A percentile compares a stretch with the other conserved stretches of the same genome.
Conservation (phyloP, 2,113 vertebrate genomes). For the Pholis gunnellus region DNA sequence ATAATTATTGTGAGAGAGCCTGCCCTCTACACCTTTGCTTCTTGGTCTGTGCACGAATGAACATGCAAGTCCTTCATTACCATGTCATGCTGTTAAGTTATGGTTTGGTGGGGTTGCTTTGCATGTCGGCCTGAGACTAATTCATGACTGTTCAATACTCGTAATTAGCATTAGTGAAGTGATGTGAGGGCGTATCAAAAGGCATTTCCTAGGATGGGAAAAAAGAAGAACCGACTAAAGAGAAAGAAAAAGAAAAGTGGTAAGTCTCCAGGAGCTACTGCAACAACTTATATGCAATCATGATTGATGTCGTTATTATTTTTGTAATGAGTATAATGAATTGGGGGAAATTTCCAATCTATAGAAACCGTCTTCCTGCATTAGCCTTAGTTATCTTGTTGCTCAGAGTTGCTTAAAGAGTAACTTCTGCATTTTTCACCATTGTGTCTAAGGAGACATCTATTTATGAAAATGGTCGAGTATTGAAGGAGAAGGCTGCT, state of each 20-base stretch:
- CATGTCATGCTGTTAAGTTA: not conserved
- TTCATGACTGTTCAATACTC: slow-evolving; percentile 6
- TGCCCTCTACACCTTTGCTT: slow-evolving; percentile 11
- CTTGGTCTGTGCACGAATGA: slow-evolving; percentile 33
- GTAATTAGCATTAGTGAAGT: slow-evolving; percentile 10
- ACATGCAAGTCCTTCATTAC: slow-evolving; percentile 29
- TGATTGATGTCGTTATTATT: not conserved
- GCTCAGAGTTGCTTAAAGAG: not conserved
- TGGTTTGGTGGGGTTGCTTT: not conserved
- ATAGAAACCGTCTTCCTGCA: not conserved
- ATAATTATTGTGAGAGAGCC: slow-evolving; percentile 42
- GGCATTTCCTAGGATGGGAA: not conserved
- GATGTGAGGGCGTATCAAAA: not conserved
- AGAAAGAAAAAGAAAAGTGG: not conserved
- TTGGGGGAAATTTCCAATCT: not conserved
- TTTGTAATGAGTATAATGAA: not conserved
- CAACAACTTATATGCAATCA: not conserved
- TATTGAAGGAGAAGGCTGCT: not conserved
- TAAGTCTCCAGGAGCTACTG: not conserved
- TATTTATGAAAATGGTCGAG: not conserved
- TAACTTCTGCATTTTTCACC: not conserved
- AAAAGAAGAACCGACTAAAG: not conserved
- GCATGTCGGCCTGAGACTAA: slow-evolving; percentile 1
- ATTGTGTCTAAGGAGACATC: not conserved
- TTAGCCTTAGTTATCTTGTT: not conserved